Conservation (phyloP, 2,888 invertebrate genomes). For the Ditylenchus weischeri region DNA sequence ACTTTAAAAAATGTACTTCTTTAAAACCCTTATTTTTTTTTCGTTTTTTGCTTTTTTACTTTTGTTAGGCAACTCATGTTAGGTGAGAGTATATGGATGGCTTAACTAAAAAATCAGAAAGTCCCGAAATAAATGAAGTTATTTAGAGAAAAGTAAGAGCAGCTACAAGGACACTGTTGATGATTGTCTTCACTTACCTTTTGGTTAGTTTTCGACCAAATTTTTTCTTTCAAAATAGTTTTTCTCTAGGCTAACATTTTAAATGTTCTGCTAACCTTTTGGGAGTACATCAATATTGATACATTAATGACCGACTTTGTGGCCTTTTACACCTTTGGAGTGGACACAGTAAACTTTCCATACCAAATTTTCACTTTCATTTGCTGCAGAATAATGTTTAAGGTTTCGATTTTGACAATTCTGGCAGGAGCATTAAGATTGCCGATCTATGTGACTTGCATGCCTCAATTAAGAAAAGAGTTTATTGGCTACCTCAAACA, state of each 20-base stretch:
- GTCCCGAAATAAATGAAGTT: background rate
- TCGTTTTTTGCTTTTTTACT: background rate
- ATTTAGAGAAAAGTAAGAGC: conserved; percentile 47
- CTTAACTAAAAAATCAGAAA: too few species aligned
- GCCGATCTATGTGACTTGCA: conserved; percentile 50
- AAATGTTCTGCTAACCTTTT: conserved; percentile 52
- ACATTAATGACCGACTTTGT: conserved; percentile 27
- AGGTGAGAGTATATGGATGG: too few species aligned
- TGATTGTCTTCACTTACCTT: conserved; percentile 51
- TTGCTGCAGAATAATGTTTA: conserved; percentile 12
- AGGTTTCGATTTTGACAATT: conserved; percentile 41
- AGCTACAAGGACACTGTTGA: conserved; percentile 48
- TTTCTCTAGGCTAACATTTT: conserved; percentile 41
- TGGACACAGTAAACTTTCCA: conserved; percentile 42
- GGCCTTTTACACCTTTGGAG: conserved; percentile 51
- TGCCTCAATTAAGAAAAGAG: conserved; percentile 38
- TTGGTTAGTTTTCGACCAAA: conserved; percentile 15
- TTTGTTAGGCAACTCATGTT: too few species aligned
- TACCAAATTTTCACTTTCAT: background rate
- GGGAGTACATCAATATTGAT: conserved; percentile 51
- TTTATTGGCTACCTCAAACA: conserved; percentile 20
- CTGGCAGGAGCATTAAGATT: conserved; percentile 49
- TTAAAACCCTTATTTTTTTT: too few species aligned
- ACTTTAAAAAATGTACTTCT: too few species aligned
- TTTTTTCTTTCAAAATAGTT: background rate